Conservation (phyloP, 2,888 invertebrate genomes). For the Tachystola acroxantha region DNA sequence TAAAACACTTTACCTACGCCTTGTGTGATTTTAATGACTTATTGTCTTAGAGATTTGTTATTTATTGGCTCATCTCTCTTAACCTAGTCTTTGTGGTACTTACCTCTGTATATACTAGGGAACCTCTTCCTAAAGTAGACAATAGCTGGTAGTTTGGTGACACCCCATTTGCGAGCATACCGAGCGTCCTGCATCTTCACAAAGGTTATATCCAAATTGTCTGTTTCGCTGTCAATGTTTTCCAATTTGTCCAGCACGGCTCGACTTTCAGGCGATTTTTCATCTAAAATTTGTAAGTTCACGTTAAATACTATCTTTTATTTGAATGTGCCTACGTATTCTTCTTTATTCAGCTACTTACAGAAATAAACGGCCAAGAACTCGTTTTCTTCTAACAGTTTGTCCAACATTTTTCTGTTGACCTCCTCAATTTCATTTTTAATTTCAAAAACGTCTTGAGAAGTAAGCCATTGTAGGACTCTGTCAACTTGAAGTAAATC, state of each 20-base stretch:
- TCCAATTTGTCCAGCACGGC: slow-evolving; percentile 92
- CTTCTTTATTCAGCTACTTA: too few species aligned
- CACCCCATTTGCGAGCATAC: slow-evolving; percentile 96
- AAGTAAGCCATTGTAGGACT: slow-evolving; percentile 92
- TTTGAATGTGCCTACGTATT: too few species aligned
- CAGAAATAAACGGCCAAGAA: slow-evolving; percentile 97
- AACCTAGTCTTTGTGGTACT: too few species aligned
- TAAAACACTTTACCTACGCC: too few species aligned
- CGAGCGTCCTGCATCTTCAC: slow-evolving; percentile 95
- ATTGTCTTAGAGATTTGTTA: too few species aligned
- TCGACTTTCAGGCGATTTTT: slow-evolving; percentile 88
- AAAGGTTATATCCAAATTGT: slow-evolving; percentile 95
- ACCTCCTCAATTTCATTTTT: slow-evolving; percentile 98
- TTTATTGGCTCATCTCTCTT: too few species aligned
- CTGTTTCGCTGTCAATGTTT: slow-evolving; percentile 96
- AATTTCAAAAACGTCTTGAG: slow-evolving; percentile 95
- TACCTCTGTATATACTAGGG: slow-evolving; percentile 95
- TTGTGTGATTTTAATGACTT: too few species aligned
- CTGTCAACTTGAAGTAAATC: slow-evolving; percentile 92
- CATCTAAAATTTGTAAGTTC: slow-evolving; percentile 77
- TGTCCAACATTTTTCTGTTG: slow-evolving; percentile 97
- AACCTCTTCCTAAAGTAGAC: slow-evolving; percentile 95
- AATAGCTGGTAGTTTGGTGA: slow-evolving; percentile 92
- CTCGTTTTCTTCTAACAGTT: slow-evolving; percentile 95
- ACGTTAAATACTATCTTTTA: too few species aligned